phyloP scores from a whole-genome alignment of 1,140 invertebrate species.

The Macrotrachela quadricornifera region DNA sequence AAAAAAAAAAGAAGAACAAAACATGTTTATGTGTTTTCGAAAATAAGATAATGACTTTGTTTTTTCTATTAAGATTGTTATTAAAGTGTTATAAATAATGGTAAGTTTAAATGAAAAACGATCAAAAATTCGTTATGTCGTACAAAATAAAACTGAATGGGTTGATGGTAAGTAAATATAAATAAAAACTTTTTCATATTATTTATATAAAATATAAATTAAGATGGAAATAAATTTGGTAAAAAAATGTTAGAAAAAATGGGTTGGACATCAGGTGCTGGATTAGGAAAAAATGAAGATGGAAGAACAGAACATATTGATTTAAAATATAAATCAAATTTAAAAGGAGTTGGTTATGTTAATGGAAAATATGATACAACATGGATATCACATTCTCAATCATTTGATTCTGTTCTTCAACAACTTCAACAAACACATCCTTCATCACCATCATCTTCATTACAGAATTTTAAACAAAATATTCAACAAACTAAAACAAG shows the following conservation, averaged over 20 bases:
- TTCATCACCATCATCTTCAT: neutral
- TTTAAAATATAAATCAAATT: slow-evolving; percentile 50
- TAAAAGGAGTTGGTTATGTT: slow-evolving; percentile 53
- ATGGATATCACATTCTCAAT: slow-evolving; percentile 57
- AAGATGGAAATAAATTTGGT: slow-evolving; percentile 53
- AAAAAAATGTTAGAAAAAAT: slow-evolving; percentile 73
- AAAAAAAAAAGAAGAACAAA: too few species aligned
- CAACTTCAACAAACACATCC: slow-evolving; percentile 29
- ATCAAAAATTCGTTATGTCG: too few species aligned
- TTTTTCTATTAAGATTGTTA: too few species aligned
- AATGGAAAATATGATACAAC: slow-evolving; percentile 46
- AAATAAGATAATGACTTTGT: too few species aligned
- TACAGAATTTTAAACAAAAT: slow-evolving; percentile 5
- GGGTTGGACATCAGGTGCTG: slow-evolving; percentile 71
- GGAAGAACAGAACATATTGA: slow-evolving; percentile 55
- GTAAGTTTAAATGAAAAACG: too few species aligned
- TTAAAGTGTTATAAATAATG: too few species aligned
- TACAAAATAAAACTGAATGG: slow-evolving; percentile 12
- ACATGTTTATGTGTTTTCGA: too few species aligned
- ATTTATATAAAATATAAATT: neutral
- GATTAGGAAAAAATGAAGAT: slow-evolving; percentile 59
- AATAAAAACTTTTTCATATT: too few species aligned
- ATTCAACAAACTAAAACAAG: slow-evolving; percentile 12
- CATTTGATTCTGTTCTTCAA: slow-evolving; percentile 46
- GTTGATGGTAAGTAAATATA: slow-evolving; percentile 22